Base-by-base conservation (phyloP, 2,888 invertebrate species). In the Lordiphosa fenestrarum region DNA sequence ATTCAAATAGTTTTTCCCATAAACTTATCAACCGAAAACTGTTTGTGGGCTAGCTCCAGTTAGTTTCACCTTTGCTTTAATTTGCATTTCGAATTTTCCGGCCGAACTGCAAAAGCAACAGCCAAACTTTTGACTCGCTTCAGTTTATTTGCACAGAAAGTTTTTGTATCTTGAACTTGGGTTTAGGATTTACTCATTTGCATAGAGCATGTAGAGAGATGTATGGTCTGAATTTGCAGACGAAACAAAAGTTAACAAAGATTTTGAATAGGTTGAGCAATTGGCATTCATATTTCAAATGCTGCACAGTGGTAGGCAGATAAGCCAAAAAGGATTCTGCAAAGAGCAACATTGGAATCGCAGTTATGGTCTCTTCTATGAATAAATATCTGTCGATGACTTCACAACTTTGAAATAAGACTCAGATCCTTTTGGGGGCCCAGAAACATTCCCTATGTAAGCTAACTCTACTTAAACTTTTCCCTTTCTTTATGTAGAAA, bases 81-180 rank as follows among this genome's bases (percentile, higher is more conserved):
- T 81, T 81, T 81, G 80, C 80, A 81, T 81, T 81, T 85, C 84
- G 62, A 81, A 81, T 85, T 84, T 84, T 47, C 70, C 70, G 65
- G 62, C 42, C 66, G 50, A 56, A 53, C 51, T 61, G 55, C 38
- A 70, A 54, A 53, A 62, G 59, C 54, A 47, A 54, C 38, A 47
- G 49, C 39, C 25, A 46, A 69, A 77, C 42, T 35, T 41, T 38
- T 12, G 46, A 53, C 40, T 64, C 62, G 66, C 65, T 71, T 80
- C 70, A 70, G 84, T 85, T 76, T 75, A 71, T 71, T 80, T 71
- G 68, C 36, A 54, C 55, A 58, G 63, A 57, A 78, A 78, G 81
- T 83, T 83, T 67, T 70, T 70, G 70, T 62, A 63, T 67, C 57
- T 70, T 67, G 75, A 73, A 77, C 61, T 61, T 76, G 60, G 61